A percentile compares a stretch with the other conserved stretches of the same genome.
Evolutionary conservation across 2,888 invertebrate species (phyloP).

Genomic region (Himalopsyche tibetana): DNA sequence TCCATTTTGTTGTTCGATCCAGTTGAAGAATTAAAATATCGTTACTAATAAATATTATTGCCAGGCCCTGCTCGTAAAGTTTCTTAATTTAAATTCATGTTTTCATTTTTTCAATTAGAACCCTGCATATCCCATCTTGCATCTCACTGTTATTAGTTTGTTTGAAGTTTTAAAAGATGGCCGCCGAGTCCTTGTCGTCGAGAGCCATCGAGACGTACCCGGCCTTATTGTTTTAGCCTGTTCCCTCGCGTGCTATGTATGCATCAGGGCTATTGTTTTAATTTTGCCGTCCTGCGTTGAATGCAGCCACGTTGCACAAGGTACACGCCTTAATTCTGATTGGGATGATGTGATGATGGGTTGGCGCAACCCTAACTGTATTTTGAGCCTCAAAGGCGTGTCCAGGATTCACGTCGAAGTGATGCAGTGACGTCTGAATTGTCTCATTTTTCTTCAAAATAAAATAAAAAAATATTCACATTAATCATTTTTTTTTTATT

Average conservation of each 20-base stretch:
- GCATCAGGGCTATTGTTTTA: conserved; percentile 53
- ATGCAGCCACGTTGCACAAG: neutral
- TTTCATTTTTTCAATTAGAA: too few relatives aligned
- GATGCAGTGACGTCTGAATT: neutral
- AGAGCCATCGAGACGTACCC: conserved; percentile 41
- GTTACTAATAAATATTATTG: too few relatives aligned
- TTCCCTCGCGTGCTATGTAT: conserved; percentile 49
- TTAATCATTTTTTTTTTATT: too few relatives aligned
- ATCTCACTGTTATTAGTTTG: conserved; percentile 8
- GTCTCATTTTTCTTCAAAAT: too few relatives aligned
- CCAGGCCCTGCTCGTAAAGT: too few relatives aligned
- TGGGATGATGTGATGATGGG: neutral
- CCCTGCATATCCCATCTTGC: too few relatives aligned
- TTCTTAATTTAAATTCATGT: too few relatives aligned
- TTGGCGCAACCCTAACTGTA: conserved; percentile 18
- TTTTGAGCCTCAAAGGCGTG: conserved; percentile 17
- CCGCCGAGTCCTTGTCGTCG: conserved; percentile 35
- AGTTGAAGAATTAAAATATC: too few relatives aligned
- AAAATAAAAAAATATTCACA: too few relatives aligned
- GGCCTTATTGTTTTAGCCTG: conserved; percentile 50
- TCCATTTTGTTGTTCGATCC: too few relatives aligned
- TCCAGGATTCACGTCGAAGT: neutral
- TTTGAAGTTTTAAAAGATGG: conserved; percentile 49
- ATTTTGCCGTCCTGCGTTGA: conserved; percentile 30
- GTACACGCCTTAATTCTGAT: conserved; percentile 37